These are phyloP conservation scores for Falco punctatus DNA, from an alignment of 2,113 vertebrate genomes.

Conservation along the genomic window DNA sequence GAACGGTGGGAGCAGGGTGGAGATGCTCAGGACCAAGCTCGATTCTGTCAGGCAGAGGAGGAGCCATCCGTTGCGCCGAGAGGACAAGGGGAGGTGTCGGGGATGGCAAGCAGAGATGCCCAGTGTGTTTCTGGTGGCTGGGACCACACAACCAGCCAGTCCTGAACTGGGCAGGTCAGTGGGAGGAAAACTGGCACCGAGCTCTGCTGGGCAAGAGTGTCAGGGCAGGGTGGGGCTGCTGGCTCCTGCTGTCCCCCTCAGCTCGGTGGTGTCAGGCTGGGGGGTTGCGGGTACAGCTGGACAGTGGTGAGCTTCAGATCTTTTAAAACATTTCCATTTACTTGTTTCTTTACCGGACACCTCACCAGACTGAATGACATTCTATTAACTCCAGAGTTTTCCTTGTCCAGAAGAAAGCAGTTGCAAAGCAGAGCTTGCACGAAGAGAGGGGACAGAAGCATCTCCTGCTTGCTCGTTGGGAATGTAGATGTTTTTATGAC, in stretches of 20 bases:
- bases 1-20: neutral
- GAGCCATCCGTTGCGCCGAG: neutral
- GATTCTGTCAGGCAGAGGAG: rapidly evolving
- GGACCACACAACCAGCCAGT: neutral
- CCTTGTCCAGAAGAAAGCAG: neutral
- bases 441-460: neutral
- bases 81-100: neutral
- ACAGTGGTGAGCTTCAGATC: neutral
- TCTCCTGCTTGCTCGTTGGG: neutral
- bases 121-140: neutral
- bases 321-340: neutral
- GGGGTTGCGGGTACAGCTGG: neutral
- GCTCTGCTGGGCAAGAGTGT: neutral
- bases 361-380: neutral
- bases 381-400: neutral
- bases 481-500: slow-evolving; percentile 1
- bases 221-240: neutral
- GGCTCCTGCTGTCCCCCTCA: neutral
- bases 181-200: neutral
- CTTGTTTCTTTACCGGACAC: neutral
- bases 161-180: neutral
- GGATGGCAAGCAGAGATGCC: neutral
- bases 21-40: neutral
- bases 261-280: neutral
- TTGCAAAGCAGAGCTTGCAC: neutral